A percentile compares a stretch with the other conserved stretches of the same genome.
Conservation (phyloP, 2,888 invertebrate species). For the Petrolisthes manimaculis region DNA sequence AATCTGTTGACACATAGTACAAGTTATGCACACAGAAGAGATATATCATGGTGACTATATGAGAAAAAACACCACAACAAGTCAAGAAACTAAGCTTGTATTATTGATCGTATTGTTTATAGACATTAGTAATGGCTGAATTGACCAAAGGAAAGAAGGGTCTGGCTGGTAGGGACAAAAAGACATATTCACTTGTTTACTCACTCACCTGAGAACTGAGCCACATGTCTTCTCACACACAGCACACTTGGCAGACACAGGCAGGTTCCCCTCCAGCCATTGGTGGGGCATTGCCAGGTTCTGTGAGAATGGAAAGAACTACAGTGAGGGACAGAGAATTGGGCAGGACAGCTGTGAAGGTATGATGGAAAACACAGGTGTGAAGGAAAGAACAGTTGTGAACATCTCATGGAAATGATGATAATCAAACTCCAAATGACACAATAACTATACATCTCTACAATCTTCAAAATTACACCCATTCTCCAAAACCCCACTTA, state of each 20-base stretch:
- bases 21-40: too few species aligned
- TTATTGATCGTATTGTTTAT: not conserved
- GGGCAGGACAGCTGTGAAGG: not conserved
- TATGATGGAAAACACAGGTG: not conserved
- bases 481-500: too few species aligned
- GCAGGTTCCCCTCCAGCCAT: slow-evolving; percentile 97
- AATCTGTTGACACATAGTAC: slow-evolving; percentile 73
- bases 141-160: too few species aligned
- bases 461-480: too few species aligned
- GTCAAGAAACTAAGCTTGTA: not conserved
- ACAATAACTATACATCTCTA: too few species aligned
- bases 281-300: slow-evolving; percentile 90
- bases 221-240: slow-evolving; percentile 97
- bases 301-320: slow-evolving; percentile 29
- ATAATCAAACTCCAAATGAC: too few species aligned
- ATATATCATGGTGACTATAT: too few species aligned
- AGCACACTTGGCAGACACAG: slow-evolving; percentile 92
- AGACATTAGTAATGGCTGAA: not conserved
- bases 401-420: not conserved
- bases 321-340: not conserved
- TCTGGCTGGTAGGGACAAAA: not conserved
- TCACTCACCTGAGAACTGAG: slow-evolving; percentile 84
- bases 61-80: too few species aligned
- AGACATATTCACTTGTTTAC: slow-evolving; percentile 11
- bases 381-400: not conserved